Conservation (phyloP, 2,888 invertebrate species). For the Cetonia aurata region DNA sequence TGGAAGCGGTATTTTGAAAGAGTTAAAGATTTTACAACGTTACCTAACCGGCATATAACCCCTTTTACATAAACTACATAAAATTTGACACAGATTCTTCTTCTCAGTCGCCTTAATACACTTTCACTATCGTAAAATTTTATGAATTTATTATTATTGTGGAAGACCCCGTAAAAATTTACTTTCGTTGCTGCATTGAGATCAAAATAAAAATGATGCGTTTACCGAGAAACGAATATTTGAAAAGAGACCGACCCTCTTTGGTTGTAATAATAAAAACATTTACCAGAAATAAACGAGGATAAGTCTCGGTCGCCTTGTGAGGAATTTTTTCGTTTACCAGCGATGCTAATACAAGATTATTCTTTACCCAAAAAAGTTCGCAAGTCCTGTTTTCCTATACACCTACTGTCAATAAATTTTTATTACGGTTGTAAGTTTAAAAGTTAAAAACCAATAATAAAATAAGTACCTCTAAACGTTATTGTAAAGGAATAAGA, state of each 20-base stretch:
- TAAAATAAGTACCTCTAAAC: not conserved
- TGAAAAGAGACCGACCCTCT: constrained; percentile 7
- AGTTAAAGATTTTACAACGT: constrained; percentile 34
- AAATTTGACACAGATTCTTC: constrained; percentile 22
- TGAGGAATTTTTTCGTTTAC: not conserved
- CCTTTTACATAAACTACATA: constrained; percentile 31
- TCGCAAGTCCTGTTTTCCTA: not conserved
- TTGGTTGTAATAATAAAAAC: constrained; percentile 3
- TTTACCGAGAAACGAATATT: not conserved
- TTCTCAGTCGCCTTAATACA: not conserved
- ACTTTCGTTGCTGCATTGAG: constrained; percentile 25
- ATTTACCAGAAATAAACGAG: constrained; percentile 8
- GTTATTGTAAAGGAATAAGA: too few relatives aligned
- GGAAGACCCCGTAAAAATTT: constrained; percentile 30
- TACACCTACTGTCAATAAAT: not conserved
- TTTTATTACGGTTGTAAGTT: constrained; percentile 10
- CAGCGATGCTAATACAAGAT: not conserved
- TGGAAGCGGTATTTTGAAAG: constrained; percentile 30
- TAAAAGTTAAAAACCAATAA: constrained; percentile 21
- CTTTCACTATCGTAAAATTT: constrained; percentile 43
- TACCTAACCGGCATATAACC: constrained; percentile 30
- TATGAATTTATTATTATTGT: constrained; percentile 32
- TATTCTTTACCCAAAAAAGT: constrained; percentile 1
- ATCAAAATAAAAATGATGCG: constrained; percentile 26
- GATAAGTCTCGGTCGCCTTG: not conserved